These are phyloP conservation scores for Lydus trimaculatus DNA, from an alignment of 2,888 invertebrate species.

Conservation along the genomic window DNA sequence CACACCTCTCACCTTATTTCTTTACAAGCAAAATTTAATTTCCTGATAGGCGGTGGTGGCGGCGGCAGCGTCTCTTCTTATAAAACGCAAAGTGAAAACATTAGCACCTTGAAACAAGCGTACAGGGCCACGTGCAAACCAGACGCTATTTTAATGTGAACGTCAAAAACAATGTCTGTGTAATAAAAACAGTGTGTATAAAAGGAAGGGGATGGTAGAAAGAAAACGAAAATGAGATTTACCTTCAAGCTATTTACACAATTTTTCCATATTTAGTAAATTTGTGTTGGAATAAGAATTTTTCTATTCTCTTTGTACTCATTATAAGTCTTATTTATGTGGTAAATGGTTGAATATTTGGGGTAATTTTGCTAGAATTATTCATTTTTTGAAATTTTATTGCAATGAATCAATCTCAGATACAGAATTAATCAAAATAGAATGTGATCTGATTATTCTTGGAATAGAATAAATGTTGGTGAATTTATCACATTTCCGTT, in stretches of 20 bases:
- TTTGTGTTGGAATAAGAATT: background rate
- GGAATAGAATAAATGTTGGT: background rate
- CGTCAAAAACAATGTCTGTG: slow-evolving; percentile 57
- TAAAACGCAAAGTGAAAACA: slow-evolving; percentile 59
- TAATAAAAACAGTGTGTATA: slow-evolving; percentile 43
- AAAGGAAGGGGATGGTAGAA: too few relatives aligned
- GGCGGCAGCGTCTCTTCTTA: slow-evolving; percentile 51
- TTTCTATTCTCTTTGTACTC: slow-evolving; percentile 6
- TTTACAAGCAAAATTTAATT: slow-evolving; percentile 62
- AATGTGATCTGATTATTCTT: background rate
- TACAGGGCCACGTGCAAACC: slow-evolving; percentile 20
- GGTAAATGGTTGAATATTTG: background rate
- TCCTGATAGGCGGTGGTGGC: slow-evolving; percentile 49
- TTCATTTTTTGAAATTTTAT: too few relatives aligned
- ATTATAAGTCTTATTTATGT: too few relatives aligned
- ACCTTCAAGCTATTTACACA: slow-evolving; percentile 38
- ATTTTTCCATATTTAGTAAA: slow-evolving; percentile 20
- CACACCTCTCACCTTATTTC: slow-evolving; percentile 61
- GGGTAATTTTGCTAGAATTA: too few relatives aligned
- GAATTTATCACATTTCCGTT: slow-evolving; percentile 11
- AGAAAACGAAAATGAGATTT: slow-evolving; percentile 43
- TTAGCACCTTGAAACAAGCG: slow-evolving; percentile 57
- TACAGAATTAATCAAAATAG: background rate
- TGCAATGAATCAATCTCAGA: slow-evolving; percentile 15
- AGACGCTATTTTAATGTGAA: slow-evolving; percentile 54